Conservation (phyloP, 2,888 invertebrate species). For the Alviniconcha strummeri region DNA sequence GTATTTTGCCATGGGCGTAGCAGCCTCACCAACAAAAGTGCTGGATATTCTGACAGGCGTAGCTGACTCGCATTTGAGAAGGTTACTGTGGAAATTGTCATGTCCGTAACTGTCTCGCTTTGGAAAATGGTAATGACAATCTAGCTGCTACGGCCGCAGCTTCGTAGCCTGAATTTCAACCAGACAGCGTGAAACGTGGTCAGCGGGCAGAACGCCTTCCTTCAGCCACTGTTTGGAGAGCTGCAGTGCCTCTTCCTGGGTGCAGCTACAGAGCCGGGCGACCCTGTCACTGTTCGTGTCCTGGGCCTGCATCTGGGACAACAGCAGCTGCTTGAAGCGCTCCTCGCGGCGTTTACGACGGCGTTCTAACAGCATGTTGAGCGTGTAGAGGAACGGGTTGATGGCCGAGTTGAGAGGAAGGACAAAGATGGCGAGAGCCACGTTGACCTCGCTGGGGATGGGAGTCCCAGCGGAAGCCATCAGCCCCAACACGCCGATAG, state of each 20-base stretch:
- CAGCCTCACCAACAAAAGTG: no score
- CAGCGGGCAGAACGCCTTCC: neutral
- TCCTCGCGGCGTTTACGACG: neutral
- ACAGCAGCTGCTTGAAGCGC: neutral
- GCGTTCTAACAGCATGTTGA: conserved; percentile 6
- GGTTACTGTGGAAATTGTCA: no score
- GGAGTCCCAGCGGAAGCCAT: neutral
- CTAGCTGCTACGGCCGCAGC: no score
- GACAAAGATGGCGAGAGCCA: conserved; percentile 3
- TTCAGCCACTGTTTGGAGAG: neutral
- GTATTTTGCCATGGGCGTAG: no score
- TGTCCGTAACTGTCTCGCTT: no score
- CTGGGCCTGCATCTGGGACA: neutral
- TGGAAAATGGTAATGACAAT: no score
- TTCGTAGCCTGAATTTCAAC: no score
- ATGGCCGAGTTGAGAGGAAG: conserved; percentile 19
- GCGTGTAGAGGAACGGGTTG: conserved; percentile 15
- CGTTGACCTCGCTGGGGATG: conserved; percentile 9
- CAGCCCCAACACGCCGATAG: neutral
- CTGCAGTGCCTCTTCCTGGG: neutral
- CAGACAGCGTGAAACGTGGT: neutral
- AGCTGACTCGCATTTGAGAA: no score
- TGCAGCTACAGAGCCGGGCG: neutral
- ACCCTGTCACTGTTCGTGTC: neutral
- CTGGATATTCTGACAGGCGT: no score